Evolutionary conservation across 2,888 invertebrate species (phyloP), one percentile per base, ranked within the genome.

Genomic region (Caenorhabditis sp.): DNA sequence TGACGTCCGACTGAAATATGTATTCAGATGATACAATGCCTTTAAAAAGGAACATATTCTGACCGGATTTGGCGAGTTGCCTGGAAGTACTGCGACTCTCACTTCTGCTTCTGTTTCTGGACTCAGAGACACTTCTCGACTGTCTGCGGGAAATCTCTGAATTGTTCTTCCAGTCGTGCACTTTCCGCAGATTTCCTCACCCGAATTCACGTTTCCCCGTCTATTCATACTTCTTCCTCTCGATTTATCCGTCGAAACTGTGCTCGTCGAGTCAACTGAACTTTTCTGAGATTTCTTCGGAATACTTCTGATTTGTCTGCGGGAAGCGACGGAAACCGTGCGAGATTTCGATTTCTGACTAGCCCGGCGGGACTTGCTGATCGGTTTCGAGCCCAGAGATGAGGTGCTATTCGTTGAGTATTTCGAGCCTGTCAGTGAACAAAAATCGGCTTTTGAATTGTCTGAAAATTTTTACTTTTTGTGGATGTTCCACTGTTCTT

Each of bases 201-300:
- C 50, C 2, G 70, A 43, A 45, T 70, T 70, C 11, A 70, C 50
- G 43, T 70, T 70, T 9, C 43, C 32, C 50, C 70, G 52, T 24
- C 52, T 27, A 1, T 20, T 17, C 7, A 22, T 26, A 22, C 46
- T 46, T 26, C 48, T 48, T 27, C 48, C 48, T 48, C 48, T 48
- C 27, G 48, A 48, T 15, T 15, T 7, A 5, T 30, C 9, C 30
- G 9, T 30, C 30, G 30, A 30, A 9, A 9, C 30, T 30, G 30
- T 30, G 30, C 30, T 30, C 30, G 30, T 7, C 9, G 30, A 30
- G 30, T 30, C 9, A 9, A 30, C 5, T 5, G 30, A 30, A 30
- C 30, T 30, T 30, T 30, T 30, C 30, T 5, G 9, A 30, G 30
- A 30, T 30, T n/a, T n/a, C n/a, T n/a, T n/a, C n/a, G n/a, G n/a